Percentiles rank a stretch among this genome's conserved stretches.
Conservation (phyloP, 1,140 invertebrate genomes). For the Hermetia illucens region DNA sequence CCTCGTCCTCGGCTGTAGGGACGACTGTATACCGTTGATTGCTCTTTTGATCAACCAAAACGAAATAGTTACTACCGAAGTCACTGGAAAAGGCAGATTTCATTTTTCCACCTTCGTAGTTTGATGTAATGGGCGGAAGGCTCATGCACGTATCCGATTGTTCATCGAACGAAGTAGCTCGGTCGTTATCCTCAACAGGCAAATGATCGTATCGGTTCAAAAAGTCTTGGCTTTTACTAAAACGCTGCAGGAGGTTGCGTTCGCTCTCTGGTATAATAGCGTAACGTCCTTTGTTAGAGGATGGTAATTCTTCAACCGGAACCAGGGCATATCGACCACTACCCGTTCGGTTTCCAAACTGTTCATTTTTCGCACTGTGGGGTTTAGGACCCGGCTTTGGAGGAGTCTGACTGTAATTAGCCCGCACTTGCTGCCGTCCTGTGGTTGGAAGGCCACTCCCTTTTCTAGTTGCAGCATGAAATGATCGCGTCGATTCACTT, state of each 20-base stretch:
- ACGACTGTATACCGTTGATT: slow-evolving; percentile 42
- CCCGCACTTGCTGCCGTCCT: slow-evolving; percentile 9
- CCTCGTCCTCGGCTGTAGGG: slow-evolving; percentile 39
- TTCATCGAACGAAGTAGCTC: slow-evolving; percentile 3
- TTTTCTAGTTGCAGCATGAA: not conserved
- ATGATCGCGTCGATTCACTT: slow-evolving; percentile 27
- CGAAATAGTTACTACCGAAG: slow-evolving; percentile 37
- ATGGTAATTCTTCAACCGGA: slow-evolving; percentile 28
- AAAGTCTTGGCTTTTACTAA: slow-evolving; percentile 18
- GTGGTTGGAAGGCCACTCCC: slow-evolving; percentile 7
- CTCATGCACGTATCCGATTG: slow-evolving; percentile 19
- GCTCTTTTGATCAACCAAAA: slow-evolving; percentile 39
- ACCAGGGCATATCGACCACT: slow-evolving; percentile 32
- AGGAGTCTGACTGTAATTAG: slow-evolving; percentile 8
- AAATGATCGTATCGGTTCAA: slow-evolving; percentile 4
- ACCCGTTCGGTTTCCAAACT: slow-evolving; percentile 7
- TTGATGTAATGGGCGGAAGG: slow-evolving; percentile 10
- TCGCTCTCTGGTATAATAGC: slow-evolving; percentile 14
- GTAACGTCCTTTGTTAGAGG: slow-evolving; percentile 9
- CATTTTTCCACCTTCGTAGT: slow-evolving; percentile 16
- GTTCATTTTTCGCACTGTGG: slow-evolving; percentile 1
- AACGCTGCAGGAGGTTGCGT: slow-evolving; percentile 13
- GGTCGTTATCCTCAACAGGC: slow-evolving; percentile 10
- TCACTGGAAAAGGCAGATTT: slow-evolving; percentile 36
- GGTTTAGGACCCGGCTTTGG: slow-evolving; percentile 12